A percentile compares a stretch with the other conserved stretches of the same genome.
Conservation (phyloP, 64 coral and sea anemone species). For the Stylophora pistillata region DNA sequence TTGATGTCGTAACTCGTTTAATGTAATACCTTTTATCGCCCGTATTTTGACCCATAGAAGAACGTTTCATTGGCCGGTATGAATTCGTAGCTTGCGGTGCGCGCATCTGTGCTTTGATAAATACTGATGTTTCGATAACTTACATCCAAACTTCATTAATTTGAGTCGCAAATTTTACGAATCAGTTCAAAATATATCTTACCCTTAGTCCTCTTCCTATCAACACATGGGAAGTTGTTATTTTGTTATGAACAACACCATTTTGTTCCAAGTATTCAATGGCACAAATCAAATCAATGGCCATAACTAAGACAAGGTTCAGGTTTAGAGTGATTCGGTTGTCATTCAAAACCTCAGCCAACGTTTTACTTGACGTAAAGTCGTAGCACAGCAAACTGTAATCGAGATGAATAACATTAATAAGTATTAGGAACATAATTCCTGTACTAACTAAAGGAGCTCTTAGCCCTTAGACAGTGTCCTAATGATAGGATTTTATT, state of each 20-base stretch:
- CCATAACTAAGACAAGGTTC: neutral
- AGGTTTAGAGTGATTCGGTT: neutral
- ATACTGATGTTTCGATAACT: no score
- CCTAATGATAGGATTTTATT: no score
- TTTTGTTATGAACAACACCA: slow-evolving; percentile 26
- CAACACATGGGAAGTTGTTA: slow-evolving; percentile 1
- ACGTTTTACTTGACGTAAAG: neutral
- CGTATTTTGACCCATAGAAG: no score
- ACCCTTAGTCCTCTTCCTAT: slow-evolving; percentile 35
- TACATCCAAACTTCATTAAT: no score
- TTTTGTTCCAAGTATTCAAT: slow-evolving; percentile 12
- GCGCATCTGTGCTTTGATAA: no score
- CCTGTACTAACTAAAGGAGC: neutral
- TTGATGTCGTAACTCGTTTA: no score
- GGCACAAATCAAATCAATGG: slow-evolving; percentile 12
- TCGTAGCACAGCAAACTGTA: slow-evolving; percentile 22
- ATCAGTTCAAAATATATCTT: neutral
- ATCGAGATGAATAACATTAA: neutral
- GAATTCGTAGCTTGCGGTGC: no score
- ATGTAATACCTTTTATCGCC: no score
- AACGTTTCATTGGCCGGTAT: no score
- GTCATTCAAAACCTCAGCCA: neutral
- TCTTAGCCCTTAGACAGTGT: neutral
- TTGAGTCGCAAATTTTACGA: no score
- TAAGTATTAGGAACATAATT: neutral